Base-by-base conservation (phyloP, 1,140 invertebrate species). In the Trichonephila clavata region DNA sequence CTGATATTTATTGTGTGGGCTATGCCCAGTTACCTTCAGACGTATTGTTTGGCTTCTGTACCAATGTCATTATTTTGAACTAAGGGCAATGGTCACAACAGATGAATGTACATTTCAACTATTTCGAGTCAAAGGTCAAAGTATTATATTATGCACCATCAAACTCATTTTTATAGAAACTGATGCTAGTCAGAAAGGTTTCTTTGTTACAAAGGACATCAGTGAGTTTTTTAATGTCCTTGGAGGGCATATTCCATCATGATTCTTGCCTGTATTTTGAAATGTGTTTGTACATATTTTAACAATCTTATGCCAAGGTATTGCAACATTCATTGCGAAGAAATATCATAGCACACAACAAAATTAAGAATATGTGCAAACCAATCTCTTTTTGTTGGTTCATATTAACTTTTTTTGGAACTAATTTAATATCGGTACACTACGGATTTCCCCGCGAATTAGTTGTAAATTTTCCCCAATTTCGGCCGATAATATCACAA, bases 131-230 rank as follows among this genome's bases (percentile, higher is more conserved):
- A 77, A 32, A 32, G 71, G 71, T 77, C 71, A 77, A 77, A 77
- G 71, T 77, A 77, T 77, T 77, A 77, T 77, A 27, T 77, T 77
- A 39, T 32, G n/a, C 32, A 77, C 32, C 32, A 24, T 57, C 43
- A 21, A 89, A 65, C 24, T 86, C 8, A 86, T 57, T 59, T 86
- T 59, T 43, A 24, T 50, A 86, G 83, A 57, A 68, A 89, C 87
- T 68, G 87, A 89, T 61, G 63, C 87, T 89, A 89, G 87, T 89
- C 87, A 89, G 63, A 71, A 68, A 27, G 32, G 61, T 87, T 87
- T 65, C 61, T 61, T 89, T 89, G 87, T n/a, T 71, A 50, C 68
- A 65, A 84, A 57, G 32, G 57, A 50, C 83, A 5, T 18, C 39
- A 84, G 27, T 32, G 18, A 27, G 50, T 50, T 57, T 21, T 84